phyloP scores from a whole-genome alignment of 2,888 invertebrate genomes.

The Nephrocerus scutellatus region DNA sequence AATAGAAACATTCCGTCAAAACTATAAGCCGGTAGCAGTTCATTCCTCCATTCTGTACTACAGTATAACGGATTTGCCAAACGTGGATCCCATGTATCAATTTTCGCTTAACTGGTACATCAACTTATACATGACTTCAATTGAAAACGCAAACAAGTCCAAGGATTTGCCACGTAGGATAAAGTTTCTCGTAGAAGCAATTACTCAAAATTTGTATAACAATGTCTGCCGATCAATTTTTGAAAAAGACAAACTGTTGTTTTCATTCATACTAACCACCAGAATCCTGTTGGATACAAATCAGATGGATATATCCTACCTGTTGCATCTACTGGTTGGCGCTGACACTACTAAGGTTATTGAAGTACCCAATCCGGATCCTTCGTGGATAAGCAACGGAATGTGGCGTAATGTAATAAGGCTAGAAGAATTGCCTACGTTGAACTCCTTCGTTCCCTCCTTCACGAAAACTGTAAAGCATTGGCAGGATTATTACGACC shows the following conservation, averaged over 20 bases:
- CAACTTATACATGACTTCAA: constrained; percentile 53
- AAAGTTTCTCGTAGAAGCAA: constrained; percentile 68
- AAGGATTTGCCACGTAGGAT: constrained; percentile 70
- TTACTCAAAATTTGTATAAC: constrained; percentile 74
- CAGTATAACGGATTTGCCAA: constrained; percentile 77
- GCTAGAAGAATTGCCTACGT: constrained; percentile 57
- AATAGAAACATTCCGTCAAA: constrained; percentile 72
- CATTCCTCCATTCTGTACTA: constrained; percentile 83
- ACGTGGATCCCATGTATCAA: constrained; percentile 92
- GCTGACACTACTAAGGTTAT: constrained; percentile 32
- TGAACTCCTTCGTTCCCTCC: constrained; percentile 56
- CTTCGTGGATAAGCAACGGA: constrained; percentile 70
- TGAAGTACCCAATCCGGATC: constrained; percentile 58
- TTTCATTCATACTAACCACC: constrained; percentile 68
- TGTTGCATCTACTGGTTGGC: constrained; percentile 70
- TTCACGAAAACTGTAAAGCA: constrained; percentile 52
- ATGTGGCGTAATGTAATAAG: constrained; percentile 79
- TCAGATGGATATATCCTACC: constrained; percentile 57
- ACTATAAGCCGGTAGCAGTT: constrained; percentile 79
- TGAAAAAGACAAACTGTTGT: constrained; percentile 80
- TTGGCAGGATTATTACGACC: constrained; percentile 62
- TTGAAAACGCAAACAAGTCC: constrained; percentile 48
- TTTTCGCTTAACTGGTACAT: constrained; percentile 91
- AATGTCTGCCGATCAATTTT: constrained; percentile 87
- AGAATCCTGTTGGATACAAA: constrained; percentile 59